These are phyloP conservation scores for Tiaroga cobitis DNA, from an alignment of 2,797 vertebrate genomes.

Conservation along the genomic window DNA sequence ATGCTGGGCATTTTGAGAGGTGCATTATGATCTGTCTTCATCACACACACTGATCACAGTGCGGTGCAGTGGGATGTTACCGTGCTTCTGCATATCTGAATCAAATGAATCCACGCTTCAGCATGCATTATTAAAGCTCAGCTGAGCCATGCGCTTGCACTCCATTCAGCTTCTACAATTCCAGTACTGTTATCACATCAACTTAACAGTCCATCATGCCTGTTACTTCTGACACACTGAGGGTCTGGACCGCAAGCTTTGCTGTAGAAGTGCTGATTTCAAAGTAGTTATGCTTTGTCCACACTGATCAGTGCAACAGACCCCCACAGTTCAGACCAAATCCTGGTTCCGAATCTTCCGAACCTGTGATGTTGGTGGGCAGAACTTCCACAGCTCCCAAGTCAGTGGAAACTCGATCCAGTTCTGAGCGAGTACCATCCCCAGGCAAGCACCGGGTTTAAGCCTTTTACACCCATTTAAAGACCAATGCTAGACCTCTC, in stretches of 20 bases:
- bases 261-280: neutral
- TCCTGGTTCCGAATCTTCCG: neutral
- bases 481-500: neutral
- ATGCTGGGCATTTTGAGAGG: slow-evolving; percentile 17
- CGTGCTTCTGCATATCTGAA: slow-evolving; percentile 12
- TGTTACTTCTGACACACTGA: slow-evolving; percentile 15
- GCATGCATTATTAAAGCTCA: slow-evolving; percentile 39
- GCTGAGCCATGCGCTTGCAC: neutral
- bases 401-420: neutral
- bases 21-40: slow-evolving; percentile 3
- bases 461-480: too few relatives aligned
- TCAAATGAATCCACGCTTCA: neutral
- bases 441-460: neutral
- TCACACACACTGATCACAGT: slow-evolving; percentile 6
- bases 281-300: neutral
- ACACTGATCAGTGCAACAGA: neutral
- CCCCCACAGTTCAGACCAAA: neutral
- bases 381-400: neutral
- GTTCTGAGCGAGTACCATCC: neutral
- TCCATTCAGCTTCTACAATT: slow-evolving; percentile 4
- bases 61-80: neutral
- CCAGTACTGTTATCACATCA: slow-evolving; percentile 16
- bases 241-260: neutral
- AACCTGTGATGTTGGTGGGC: neutral
- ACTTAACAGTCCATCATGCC: slow-evolving; percentile 18